Evolutionary conservation across 2,888 invertebrate genomes (phyloP).

Genomic region (Thera obeliscata): DNA sequence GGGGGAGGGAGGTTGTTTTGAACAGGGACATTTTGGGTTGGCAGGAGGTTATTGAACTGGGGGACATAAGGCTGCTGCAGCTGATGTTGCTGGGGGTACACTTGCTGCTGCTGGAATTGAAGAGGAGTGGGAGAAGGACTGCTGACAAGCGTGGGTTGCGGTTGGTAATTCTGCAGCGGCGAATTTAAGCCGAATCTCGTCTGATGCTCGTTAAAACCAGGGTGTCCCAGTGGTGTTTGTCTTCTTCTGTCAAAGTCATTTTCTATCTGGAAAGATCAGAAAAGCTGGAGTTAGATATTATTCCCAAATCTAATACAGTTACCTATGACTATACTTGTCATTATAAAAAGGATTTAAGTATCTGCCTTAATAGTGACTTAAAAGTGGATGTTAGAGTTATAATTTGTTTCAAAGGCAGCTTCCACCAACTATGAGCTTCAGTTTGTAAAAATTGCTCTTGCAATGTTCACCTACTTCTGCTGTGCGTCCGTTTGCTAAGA

Average conservation of each 20-base stretch:
- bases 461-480: no score
- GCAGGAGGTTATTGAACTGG: conserved; percentile 68
- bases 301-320: not conserved
- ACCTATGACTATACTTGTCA: not conserved
- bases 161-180: conserved; percentile 72
- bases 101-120: conserved; percentile 62
- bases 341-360: no score
- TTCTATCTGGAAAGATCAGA: conserved; percentile 72
- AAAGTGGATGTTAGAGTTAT: no score
- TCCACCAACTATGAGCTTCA: no score
- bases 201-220: conserved; percentile 77
- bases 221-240: conserved; percentile 68
- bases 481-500: not conserved
- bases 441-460: no score
- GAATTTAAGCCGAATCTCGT: conserved; percentile 77
- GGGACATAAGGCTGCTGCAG: conserved; percentile 66
- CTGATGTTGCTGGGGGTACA: conserved; percentile 55
- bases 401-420: no score
- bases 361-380: no score
- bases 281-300: conserved; percentile 19
- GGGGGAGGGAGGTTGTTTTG: conserved; percentile 56
- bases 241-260: conserved; percentile 80
- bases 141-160: conserved; percentile 57
- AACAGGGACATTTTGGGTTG: conserved; percentile 57
- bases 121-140: conserved; percentile 64